Evolutionary conservation across 2,797 vertebrate genomes (phyloP).

Genomic region (Poeciliopsis presidionis): DNA sequence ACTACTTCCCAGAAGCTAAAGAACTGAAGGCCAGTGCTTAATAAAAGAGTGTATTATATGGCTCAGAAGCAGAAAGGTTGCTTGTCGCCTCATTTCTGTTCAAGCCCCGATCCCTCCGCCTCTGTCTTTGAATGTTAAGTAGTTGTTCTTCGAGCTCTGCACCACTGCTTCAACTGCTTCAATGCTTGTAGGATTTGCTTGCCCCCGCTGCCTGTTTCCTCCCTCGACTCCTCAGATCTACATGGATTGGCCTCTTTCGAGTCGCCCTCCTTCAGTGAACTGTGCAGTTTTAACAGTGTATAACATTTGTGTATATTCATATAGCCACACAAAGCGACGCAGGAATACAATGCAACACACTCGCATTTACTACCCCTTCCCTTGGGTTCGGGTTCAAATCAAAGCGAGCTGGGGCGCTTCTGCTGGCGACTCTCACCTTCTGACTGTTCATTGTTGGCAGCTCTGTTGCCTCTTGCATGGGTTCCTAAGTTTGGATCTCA

Average conservation of each 20-base stretch:
- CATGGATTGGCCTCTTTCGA: conserved; percentile 48
- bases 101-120: conserved; percentile 68
- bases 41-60: conserved; percentile 71
- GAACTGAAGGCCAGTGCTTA: conserved; percentile 47
- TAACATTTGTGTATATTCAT: conserved; percentile 55
- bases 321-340: conserved; percentile 21
- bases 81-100: conserved; percentile 75
- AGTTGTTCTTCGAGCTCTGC: conserved; percentile 70
- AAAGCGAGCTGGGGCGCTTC: conserved; percentile 28
- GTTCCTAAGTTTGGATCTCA: conserved; percentile 18
- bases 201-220: conserved; percentile 59
- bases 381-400: conserved; percentile 30
- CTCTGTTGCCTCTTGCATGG: conserved; percentile 40
- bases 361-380: conserved; percentile 19
- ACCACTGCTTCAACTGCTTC: conserved; percentile 69
- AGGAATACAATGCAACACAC: conserved; percentile 2
- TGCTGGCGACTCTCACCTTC: conserved; percentile 21
- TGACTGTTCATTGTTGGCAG: conserved; percentile 48
- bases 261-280: conserved; percentile 55
- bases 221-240: conserved; percentile 53
- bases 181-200: conserved; percentile 77
- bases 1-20: conserved; percentile 27
- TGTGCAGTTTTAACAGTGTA: conserved; percentile 42
- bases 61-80: conserved; percentile 64
- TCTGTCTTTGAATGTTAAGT: conserved; percentile 81